A percentile compares a stretch with the other conserved stretches of the same genome.
These are phyloP conservation scores for Catostylus mosaicus DNA, from an alignment of 30 jellyfish, hydroid and myxozoan genomes.

Conservation along the genomic window DNA sequence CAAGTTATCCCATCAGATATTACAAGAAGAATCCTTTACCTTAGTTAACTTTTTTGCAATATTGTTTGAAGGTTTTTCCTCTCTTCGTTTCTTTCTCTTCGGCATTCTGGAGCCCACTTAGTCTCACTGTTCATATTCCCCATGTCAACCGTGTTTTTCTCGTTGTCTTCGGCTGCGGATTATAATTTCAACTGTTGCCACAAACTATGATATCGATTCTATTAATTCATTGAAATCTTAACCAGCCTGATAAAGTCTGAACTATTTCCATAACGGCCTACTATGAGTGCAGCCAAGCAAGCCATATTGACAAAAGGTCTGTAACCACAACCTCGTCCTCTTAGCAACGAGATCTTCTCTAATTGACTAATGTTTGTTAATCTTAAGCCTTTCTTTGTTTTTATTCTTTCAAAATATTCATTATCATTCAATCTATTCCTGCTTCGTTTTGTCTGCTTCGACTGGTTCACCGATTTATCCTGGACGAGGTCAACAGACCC, in stretches of 20 bases:
- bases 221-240: background rate
- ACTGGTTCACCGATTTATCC: too few species aligned
- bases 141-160: background rate
- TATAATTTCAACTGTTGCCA: background rate
- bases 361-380: background rate
- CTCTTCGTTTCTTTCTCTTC: background rate
- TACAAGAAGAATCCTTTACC: too few species aligned
- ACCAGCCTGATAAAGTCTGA: background rate
- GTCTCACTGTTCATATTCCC: background rate
- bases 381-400: background rate
- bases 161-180: background rate
- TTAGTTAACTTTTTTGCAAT: too few species aligned
- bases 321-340: conserved; percentile 23
- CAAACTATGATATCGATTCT: background rate
- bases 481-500: too few species aligned
- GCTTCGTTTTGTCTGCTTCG: too few species aligned
- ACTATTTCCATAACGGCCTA: background rate
- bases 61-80: background rate
- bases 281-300: background rate
- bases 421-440: too few species aligned
- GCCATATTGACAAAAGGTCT: conserved; percentile 11
- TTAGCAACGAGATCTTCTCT: conserved; percentile 8
- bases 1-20: too few species aligned
- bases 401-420: conserved; percentile 4
- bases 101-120: background rate